Base-by-base conservation (phyloP, 2,797 vertebrate species). In the Hydrocynus forskahlii region DNA sequence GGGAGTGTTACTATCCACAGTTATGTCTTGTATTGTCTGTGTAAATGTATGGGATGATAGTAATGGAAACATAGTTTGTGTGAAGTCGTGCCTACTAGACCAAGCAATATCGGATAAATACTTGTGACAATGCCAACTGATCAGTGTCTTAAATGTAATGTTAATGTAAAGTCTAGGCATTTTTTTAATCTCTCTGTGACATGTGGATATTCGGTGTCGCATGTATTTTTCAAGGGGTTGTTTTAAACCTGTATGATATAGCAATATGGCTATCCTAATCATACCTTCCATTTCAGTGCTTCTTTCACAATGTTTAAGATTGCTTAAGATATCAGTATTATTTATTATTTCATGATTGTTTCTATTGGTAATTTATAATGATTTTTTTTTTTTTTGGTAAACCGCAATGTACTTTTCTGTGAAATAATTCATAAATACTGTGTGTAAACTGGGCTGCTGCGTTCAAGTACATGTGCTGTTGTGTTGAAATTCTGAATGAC, bases 321-420 rank as follows among this genome's bases (percentile, higher is more conserved):
- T 77, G 68, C 63, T 62, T 48, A 74, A 75, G 55, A 63, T 72
- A 57, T 83, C 85, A 86, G 83, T 88, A 88, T 88, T 88, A 86
- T 85, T 85, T 83, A 73, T 85, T 76, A 59, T 80, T 78, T 66
- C 43, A 7, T 67, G 45, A 14, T 63, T 40, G 19, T 50, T 40
- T 57, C 23, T 54, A 66, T 62, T 25, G 29, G 57, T 85, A 76
- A 81, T 82, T 81, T 81, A 80, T 82, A 72, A 64, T 50, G 48
- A 50, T 43, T 1, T 59, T 64, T 64, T 43, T 78, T 62, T 83
- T 29, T 52, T 75, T 77, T 52, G 66, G 40, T 73, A 43, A 76
- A 76, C 19, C 60, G 45, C 19, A 68, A 35, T 40, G 60, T 67
- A 43, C 10, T 38, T 69, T 78, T 4, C 40, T 48, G 40, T 69